Conservation (phyloP, 37 sponge, comb jelly and placozoan genomes). For the Dysidea cf. avara region DNA sequence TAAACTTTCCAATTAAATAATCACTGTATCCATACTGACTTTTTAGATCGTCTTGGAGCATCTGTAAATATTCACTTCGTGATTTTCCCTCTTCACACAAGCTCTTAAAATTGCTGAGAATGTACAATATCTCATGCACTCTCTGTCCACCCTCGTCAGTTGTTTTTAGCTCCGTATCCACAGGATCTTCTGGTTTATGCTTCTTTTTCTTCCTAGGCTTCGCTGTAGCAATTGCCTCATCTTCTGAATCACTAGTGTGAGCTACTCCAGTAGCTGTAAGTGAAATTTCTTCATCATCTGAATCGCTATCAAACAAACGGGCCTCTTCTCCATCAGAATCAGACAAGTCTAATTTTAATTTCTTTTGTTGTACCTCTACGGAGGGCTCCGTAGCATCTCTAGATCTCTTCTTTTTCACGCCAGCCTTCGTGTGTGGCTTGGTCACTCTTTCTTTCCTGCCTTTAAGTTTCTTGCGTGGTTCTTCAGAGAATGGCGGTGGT, state of each 20-base stretch:
- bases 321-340: conserved; percentile 10
- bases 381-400: not conserved
- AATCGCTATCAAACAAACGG: conserved; percentile 12
- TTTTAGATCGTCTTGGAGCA: conserved; percentile 74
- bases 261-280: not conserved
- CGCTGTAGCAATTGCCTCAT: not conserved
- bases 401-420: too few species aligned
- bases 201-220: conserved; percentile 22
- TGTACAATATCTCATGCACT: conserved; percentile 72
- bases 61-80: conserved; percentile 63
- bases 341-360: conserved; percentile 13
- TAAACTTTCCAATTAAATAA: conserved; percentile 75
- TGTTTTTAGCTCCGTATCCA: conserved; percentile 3
- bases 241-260: not conserved
- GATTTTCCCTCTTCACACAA: conserved; percentile 68
- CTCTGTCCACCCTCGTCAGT: conserved; percentile 25
- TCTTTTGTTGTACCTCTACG: conserved; percentile 16
- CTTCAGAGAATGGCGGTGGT: conserved; percentile 26
- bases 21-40: conserved; percentile 93
- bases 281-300: conserved; percentile 31
- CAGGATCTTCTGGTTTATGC: conserved; percentile 7
- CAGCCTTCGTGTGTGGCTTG: not conserved
- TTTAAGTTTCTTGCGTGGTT: conserved; percentile 14
- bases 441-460: conserved; percentile 21
- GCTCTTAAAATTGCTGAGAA: conserved; percentile 84